Evolutionary conservation across 2,797 vertebrate genomes (phyloP).

Genomic region (Mus spretus): DNA sequence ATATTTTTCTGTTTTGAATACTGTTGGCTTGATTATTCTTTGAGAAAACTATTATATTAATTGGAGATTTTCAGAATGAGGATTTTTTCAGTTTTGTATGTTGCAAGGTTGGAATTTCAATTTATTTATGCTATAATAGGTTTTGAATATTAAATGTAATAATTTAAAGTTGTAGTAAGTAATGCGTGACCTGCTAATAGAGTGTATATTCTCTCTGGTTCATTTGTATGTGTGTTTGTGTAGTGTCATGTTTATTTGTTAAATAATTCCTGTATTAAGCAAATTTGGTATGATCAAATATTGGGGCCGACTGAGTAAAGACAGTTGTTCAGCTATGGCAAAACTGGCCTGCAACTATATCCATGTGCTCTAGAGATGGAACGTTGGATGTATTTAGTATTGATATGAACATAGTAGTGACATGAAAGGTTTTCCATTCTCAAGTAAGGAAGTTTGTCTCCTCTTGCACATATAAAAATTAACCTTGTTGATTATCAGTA

Average conservation of each 20-base stretch:
- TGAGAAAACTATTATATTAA: slow-evolving; percentile 6
- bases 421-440: not conserved
- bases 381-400: not conserved
- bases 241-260: not conserved
- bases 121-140: not conserved
- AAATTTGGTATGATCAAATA: not conserved
- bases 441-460: not conserved
- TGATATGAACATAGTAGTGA: not conserved
- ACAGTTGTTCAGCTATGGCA: not conserved
- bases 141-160: slow-evolving; percentile 50
- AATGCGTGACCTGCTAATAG: not conserved
- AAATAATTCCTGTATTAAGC: slow-evolving; percentile 49
- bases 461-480: not conserved
- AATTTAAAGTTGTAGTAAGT: not conserved
- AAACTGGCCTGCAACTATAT: not conserved
- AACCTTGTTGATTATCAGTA: not conserved
- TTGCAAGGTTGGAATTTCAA: slow-evolving; percentile 30
- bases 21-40: slow-evolving; percentile 34
- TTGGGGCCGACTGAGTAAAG: not conserved
- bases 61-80: slow-evolving; percentile 52
- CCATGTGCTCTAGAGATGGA: not conserved
- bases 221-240: not conserved
- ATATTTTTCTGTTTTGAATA: slow-evolving; percentile 59
- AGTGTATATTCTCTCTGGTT: not conserved
- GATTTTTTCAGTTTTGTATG: not conserved